Percentiles rank a stretch among this genome's conserved stretches.
Evolutionary conservation across 53 echinoderm and acorn worm species (phyloP).

Genomic region (Hippasteria phrygiana): DNA sequence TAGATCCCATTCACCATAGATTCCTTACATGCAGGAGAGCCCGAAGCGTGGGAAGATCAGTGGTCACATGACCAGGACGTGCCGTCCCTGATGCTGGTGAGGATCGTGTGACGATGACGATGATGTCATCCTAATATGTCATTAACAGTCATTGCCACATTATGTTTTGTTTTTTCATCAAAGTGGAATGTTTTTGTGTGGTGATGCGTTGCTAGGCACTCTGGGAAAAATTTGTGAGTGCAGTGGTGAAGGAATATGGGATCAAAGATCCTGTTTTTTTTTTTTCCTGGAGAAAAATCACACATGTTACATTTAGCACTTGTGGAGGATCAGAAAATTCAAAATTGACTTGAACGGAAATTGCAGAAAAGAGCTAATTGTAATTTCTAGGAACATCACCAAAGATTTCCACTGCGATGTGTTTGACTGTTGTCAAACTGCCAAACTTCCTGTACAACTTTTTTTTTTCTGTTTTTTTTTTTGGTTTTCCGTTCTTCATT

Average conservation of each 20-base stretch:
- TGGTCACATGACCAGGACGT: slow-evolving; percentile 69
- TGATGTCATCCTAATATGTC: slow-evolving; percentile 36
- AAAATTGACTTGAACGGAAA: too few relatives aligned
- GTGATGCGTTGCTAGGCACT: slow-evolving; percentile 7
- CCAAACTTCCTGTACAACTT: slow-evolving; percentile 56
- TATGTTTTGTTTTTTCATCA: neutral
- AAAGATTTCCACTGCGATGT: slow-evolving; percentile 18
- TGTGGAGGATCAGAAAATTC: too few relatives aligned
- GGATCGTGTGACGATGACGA: slow-evolving; percentile 45
- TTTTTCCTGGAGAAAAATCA: too few relatives aligned
- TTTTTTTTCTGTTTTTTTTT: slow-evolving; percentile 63
- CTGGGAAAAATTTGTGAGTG: neutral
- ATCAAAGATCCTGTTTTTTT: too few relatives aligned
- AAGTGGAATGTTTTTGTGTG: slow-evolving; percentile 16
- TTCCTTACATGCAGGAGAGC: slow-evolving; percentile 82
- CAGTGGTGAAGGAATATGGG: neutral
- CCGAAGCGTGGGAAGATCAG: slow-evolving; percentile 91
- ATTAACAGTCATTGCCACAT: slow-evolving; percentile 22
- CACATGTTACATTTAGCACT: too few relatives aligned
- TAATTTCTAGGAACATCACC: neutral
- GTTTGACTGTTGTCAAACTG: slow-evolving; percentile 34
- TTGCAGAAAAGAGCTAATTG: neutral
- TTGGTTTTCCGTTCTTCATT: slow-evolving; percentile 15
- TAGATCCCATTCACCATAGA: slow-evolving; percentile 42
- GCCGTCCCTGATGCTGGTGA: slow-evolving; percentile 77